phyloP scores from a whole-genome alignment of 1,140 invertebrate species.

The Laupala kohalensis region DNA sequence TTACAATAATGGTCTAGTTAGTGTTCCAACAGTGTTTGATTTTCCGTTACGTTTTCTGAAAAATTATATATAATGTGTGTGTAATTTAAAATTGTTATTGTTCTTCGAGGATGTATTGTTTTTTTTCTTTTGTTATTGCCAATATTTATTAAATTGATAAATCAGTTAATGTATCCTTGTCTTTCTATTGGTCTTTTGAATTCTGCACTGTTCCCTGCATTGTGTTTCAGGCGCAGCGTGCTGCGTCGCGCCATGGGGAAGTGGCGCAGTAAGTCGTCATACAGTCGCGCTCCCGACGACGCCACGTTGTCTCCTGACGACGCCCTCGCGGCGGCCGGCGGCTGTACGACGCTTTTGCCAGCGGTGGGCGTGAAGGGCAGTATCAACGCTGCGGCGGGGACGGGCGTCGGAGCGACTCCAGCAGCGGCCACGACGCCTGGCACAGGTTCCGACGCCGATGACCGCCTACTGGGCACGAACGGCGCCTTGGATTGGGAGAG shows the following conservation, averaged over 20 bases:
- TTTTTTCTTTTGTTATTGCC: too few species aligned
- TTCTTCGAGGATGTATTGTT: too few species aligned
- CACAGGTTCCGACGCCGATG: background rate
- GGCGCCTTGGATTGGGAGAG: background rate
- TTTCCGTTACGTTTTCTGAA: too few species aligned
- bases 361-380: background rate
- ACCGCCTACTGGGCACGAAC: background rate
- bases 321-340: background rate
- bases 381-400: background rate
- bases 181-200: too few species aligned
- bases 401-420: background rate
- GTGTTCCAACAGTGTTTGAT: too few species aligned
- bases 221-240: constrained; percentile 3
- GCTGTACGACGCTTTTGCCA: background rate
- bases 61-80: too few species aligned
- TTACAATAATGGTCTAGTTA: too few species aligned
- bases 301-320: background rate
- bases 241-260: constrained; percentile 2
- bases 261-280: background rate
- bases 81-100: too few species aligned
- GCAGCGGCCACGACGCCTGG: background rate
- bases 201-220: too few species aligned
- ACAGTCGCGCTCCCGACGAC: background rate
- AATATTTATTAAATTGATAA: too few species aligned
- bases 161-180: too few species aligned